Percentiles rank a stretch among this genome's conserved stretches.
phyloP scores from a whole-genome alignment of 1,140 invertebrate genomes.

The Steinernema feltiae region DNA sequence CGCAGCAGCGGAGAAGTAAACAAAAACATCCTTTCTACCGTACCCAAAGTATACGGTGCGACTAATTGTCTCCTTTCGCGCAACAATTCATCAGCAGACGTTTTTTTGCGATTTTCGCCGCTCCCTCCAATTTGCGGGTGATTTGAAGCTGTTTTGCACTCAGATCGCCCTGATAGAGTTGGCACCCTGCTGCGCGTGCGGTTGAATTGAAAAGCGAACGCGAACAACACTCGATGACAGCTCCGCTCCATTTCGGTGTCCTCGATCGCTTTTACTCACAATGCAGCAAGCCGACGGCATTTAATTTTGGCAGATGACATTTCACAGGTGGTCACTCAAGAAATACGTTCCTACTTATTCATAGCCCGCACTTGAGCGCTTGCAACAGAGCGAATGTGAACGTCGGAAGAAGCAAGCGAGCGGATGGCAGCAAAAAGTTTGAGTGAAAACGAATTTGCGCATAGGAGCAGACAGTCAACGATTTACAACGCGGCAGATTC shows the following conservation, averaged over 20 bases:
- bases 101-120: background rate
- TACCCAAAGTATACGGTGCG: no score
- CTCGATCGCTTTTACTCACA: background rate
- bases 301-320: background rate
- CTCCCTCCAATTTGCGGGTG: background rate
- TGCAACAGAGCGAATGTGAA: background rate
- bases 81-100: background rate
- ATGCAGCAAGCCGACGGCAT: background rate
- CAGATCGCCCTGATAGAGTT: background rate
- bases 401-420: background rate
- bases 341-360: background rate
- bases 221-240: constrained; percentile 4
- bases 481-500: background rate
- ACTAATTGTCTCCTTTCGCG: background rate
- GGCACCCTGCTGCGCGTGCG: background rate
- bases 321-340: background rate
- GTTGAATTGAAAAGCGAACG: background rate
- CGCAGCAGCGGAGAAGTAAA: background rate
- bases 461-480: background rate
- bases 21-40: background rate
- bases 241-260: background rate
- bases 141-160: background rate
- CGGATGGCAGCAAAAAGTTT: no score
- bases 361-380: background rate
- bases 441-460: no score